phyloP scores from a whole-genome alignment of 2,797 vertebrate genomes.

The Platalea minor region DNA sequence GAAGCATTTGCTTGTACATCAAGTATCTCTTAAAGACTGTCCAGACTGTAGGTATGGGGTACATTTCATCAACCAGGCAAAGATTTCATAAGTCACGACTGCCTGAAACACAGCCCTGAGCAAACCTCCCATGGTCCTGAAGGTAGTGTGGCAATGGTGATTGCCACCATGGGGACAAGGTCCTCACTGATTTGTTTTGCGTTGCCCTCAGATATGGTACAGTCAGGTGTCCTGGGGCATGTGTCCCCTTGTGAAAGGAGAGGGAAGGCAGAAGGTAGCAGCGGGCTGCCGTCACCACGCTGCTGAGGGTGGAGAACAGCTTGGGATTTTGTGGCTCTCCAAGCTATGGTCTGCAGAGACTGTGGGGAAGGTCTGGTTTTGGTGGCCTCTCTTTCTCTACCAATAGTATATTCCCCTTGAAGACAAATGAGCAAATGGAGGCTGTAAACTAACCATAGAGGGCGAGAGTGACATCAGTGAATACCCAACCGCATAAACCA shows the following conservation, averaged over 20 bases:
- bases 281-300: background rate
- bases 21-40: background rate
- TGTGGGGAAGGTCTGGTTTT: background rate
- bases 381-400: background rate
- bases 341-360: background rate
- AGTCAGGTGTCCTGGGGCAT: background rate
- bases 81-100: background rate
- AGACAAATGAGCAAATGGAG: background rate
- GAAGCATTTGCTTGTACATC: background rate
- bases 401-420: background rate
- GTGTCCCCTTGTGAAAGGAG: background rate
- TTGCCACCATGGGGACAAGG: background rate
- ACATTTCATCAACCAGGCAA: background rate
- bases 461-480: background rate
- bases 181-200: background rate
- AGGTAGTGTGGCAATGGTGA: background rate
- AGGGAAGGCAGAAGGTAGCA: background rate
- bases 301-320: background rate
- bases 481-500: background rate
- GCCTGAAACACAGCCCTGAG: background rate
- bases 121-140: background rate
- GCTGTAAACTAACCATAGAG: background rate
- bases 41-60: background rate
- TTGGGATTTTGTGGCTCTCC: background rate
- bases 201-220: background rate